Evolutionary conservation across 2,113 vertebrate species (phyloP), one percentile per base, ranked within the genome.

Genomic region (Kryptolebias marmoratus): DNA sequence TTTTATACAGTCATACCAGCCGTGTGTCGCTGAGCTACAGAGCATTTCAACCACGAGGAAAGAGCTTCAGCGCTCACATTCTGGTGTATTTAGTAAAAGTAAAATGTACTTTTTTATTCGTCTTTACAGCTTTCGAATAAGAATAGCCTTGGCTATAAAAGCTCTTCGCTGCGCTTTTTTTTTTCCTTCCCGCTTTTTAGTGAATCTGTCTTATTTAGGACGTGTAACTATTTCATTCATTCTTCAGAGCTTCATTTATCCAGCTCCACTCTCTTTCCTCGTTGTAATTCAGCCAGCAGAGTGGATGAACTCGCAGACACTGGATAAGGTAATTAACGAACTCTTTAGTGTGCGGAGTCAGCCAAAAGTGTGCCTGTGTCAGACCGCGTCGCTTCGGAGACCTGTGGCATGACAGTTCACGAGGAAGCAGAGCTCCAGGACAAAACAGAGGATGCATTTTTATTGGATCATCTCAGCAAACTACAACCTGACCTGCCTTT

Each of bases 251-350:
- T 59, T 71, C 63, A 11, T 68, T 50, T 36, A 11, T 47, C 52
- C 49, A 22, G 44, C 50, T 57, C 36, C 11, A 31, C 55, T 39
- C 12, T 54, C 48, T 32, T 32, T 60, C n/a, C 3, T 31, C 30
- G 74, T 49, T 18, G 59, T 67, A 36, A 74, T 68, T 64, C 71
- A 74, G 59, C 36, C 71, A 71, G 72, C 63, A 60, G 68, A 55
- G 54, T 59, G 77, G 72, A 70, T 73, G 81, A 82, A 88, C 78
- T 62, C 73, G 10, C 31, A 27, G 48, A 85, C 76, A 77, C 79
- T 4, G 44, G 56, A 54, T 64, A 32, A 62, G 68, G 73, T 72
- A 81, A 80, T 87, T 83, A 82, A 69, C 63, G 70, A 75, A 79
- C 71, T 82, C 69, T 75, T 83, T 57, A 79, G 61, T 69, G 64